These are phyloP conservation scores for Habropoda laboriosa DNA, from an alignment of 1,140 invertebrate species.

Conservation along the genomic window DNA sequence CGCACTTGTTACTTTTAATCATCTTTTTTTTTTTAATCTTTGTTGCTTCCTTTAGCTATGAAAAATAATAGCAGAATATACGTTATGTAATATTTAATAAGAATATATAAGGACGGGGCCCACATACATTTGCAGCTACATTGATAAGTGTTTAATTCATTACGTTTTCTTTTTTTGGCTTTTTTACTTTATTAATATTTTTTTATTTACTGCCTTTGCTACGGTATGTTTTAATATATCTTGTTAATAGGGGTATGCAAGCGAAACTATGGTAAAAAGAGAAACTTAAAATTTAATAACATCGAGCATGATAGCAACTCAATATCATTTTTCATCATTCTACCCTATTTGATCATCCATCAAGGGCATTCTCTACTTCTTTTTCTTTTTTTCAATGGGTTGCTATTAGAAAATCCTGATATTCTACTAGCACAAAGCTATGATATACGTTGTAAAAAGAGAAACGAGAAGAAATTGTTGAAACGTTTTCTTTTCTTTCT, in stretches of 20 bases:
- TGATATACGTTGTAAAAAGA: background rate
- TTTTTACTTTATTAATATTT: conserved; percentile 68
- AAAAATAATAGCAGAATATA: conserved; percentile 80
- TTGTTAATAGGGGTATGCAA: conserved; percentile 68
- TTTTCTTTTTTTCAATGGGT: background rate
- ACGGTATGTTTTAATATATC: conserved; percentile 69
- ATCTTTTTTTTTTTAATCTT: conserved; percentile 36
- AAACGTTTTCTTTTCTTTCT: conserved; percentile 6
- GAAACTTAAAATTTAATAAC: conserved; percentile 64
- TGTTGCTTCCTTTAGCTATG: conserved; percentile 70
- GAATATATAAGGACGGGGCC: conserved; percentile 78
- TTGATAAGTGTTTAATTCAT: conserved; percentile 71
- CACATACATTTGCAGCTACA: conserved; percentile 74
- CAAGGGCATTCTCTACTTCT: background rate
- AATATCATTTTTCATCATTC: background rate
- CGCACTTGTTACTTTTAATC: conserved; percentile 51
- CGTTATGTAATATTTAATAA: conserved; percentile 80
- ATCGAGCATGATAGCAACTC: conserved; percentile 39
- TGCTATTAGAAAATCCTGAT: conserved; percentile 6
- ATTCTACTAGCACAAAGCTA: background rate
- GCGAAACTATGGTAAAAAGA: conserved; percentile 64
- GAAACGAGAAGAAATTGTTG: conserved; percentile 14
- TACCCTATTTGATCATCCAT: background rate
- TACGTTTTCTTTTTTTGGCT: conserved; percentile 56
- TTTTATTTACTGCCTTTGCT: conserved; percentile 62